Conservation (phyloP, 1,140 invertebrate genomes). For the Pectinophora gossypiella region DNA sequence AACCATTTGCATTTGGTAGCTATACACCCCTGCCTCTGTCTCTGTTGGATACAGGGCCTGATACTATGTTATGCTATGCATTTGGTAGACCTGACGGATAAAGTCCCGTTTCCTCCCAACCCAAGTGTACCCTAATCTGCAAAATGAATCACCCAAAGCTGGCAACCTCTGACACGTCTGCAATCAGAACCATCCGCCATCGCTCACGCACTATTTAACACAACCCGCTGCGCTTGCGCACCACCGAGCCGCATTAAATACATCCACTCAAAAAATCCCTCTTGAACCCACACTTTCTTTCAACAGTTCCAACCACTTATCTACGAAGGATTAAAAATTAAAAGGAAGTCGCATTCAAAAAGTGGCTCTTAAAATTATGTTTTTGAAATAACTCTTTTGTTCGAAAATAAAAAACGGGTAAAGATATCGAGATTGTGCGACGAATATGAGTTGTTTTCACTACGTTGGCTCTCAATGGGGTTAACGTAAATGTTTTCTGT, state of each 20-base stretch:
- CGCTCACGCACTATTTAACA: slow-evolving; percentile 40
- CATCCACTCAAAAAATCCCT: not conserved
- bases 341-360: not conserved
- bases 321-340: not conserved
- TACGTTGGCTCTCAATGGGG: not conserved
- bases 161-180: not conserved
- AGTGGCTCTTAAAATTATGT: slow-evolving; percentile 1
- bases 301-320: slow-evolving; percentile 3
- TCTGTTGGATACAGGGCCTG: too few relatives aligned
- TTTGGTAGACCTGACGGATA: too few relatives aligned
- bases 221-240: not conserved
- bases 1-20: too few relatives aligned
- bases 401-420: not conserved
- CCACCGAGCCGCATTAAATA: not conserved
- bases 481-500: slow-evolving; percentile 3
- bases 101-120: too few relatives aligned
- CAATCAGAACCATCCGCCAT: not conserved
- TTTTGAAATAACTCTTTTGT: slow-evolving; percentile 5
- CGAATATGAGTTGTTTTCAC: not conserved
- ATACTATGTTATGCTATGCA: too few relatives aligned
- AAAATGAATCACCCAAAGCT: not conserved
- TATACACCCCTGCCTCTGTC: too few relatives aligned
- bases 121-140: too few relatives aligned
- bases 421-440: not conserved
- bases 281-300: not conserved